Evolutionary conservation across 2,797 vertebrate genomes (phyloP).

Genomic region (Orientallactaga sibirica): DNA sequence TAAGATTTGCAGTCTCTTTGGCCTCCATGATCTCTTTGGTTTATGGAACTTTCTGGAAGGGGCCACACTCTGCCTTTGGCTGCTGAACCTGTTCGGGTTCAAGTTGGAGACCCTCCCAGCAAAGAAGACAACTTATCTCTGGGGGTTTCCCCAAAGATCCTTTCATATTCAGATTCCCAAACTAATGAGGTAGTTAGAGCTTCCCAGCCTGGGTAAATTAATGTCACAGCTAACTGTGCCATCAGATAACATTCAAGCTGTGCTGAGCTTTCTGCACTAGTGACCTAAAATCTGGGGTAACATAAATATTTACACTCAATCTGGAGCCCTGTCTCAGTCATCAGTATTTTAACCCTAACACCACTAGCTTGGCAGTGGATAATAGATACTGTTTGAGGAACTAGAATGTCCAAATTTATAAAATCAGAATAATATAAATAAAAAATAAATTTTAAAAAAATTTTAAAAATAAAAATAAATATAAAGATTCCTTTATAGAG

Average conservation of each 20-base stretch:
- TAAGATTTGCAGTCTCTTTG: not conserved
- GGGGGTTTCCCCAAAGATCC: not conserved
- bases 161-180: conserved; percentile 54
- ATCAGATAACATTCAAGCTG: conserved; percentile 24
- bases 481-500: conserved; percentile 23
- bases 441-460: too few relatives aligned
- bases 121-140: not conserved
- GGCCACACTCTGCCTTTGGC: not conserved
- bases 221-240: not conserved
- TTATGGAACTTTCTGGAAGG: conserved; percentile 15
- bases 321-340: not conserved
- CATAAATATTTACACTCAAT: not conserved
- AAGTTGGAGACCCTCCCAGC: not conserved
- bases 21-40: not conserved
- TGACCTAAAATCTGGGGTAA: not conserved
- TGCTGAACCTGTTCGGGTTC: not conserved
- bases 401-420: not conserved
- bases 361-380: not conserved
- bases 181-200: conserved; percentile 28
- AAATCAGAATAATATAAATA: too few relatives aligned
- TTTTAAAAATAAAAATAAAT: not conserved
- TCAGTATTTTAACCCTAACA: not conserved
- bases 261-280: conserved; percentile 13
- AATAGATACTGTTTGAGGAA: conserved; percentile 29
- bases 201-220: conserved; percentile 3